Conservation (phyloP, 2,888 invertebrate species). For the Chymomyza caudatula region DNA sequence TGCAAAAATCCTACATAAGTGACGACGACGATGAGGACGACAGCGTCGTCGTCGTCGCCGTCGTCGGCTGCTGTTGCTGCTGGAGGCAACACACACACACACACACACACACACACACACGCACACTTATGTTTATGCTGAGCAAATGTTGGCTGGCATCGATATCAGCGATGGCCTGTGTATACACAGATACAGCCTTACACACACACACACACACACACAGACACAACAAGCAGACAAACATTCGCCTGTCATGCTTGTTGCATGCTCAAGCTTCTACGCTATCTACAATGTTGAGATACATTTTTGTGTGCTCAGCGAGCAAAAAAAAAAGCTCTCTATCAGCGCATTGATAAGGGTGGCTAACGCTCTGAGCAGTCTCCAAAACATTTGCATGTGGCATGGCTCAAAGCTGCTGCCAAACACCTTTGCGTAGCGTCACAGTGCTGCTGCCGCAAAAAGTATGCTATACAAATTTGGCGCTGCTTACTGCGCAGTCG, state of each 20-base stretch:
- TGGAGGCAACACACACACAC: not conserved
- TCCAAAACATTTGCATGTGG: constrained; percentile 2
- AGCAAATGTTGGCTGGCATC: not conserved
- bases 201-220: not conserved
- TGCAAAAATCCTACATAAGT: constrained; percentile 66
- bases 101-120: constrained; percentile 21
- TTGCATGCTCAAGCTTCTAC: constrained; percentile 57
- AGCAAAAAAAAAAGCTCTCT: constrained; percentile 44
- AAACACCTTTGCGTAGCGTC: not conserved
- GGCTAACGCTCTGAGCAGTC: constrained; percentile 25
- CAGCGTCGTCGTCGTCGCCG: constrained; percentile 11
- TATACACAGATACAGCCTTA: not conserved
- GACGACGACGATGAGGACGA: constrained; percentile 32
- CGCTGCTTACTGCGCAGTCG: constrained; percentile 47
- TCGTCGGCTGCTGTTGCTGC: constrained; percentile 26
- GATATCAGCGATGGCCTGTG: not conserved
- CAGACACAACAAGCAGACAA: constrained; percentile 30
- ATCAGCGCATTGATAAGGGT: constrained; percentile 41
- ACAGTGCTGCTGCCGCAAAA: constrained; percentile 4
- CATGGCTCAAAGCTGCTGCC: not conserved
- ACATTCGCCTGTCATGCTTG: constrained; percentile 43
- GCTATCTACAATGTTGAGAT: constrained; percentile 51
- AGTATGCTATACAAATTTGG: constrained; percentile 40
- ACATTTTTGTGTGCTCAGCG: constrained; percentile 16
- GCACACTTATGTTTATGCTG: constrained; percentile 2